These are phyloP conservation scores for Phaethornis superciliosus DNA, from an alignment of 2,113 vertebrate species.

Conservation along the genomic window DNA sequence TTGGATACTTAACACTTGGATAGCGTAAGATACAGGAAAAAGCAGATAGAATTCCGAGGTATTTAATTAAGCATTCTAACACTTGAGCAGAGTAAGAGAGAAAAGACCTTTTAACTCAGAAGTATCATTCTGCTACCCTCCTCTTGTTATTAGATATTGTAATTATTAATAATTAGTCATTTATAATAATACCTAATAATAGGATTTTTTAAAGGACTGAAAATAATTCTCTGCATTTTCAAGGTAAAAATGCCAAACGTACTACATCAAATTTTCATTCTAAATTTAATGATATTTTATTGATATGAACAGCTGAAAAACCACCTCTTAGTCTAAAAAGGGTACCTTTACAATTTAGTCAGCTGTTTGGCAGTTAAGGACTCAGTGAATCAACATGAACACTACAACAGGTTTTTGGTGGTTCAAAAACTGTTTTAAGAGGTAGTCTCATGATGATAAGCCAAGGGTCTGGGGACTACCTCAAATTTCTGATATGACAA, in stretches of 20 bases:
- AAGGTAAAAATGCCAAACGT: background rate
- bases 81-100: background rate
- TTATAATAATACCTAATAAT: background rate
- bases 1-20: background rate
- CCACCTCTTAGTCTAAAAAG: background rate
- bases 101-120: background rate
- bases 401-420: background rate
- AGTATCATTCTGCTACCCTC: background rate
- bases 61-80: background rate
- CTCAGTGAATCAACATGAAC: accelerated
- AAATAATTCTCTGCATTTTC: background rate
- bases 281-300: background rate
- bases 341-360: background rate
- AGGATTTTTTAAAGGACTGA: background rate
- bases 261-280: background rate
- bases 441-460: background rate
- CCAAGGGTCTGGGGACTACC: background rate
- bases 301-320: conserved; percentile 30
- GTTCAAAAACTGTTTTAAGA: background rate
- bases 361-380: background rate
- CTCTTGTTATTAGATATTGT: background rate
- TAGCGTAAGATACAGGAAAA: background rate
- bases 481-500: background rate
- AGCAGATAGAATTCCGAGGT: background rate
- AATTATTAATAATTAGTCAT: background rate